Evolutionary conservation across 2,888 invertebrate genomes (phyloP).

Genomic region (Drosophila nr. medialis): DNA sequence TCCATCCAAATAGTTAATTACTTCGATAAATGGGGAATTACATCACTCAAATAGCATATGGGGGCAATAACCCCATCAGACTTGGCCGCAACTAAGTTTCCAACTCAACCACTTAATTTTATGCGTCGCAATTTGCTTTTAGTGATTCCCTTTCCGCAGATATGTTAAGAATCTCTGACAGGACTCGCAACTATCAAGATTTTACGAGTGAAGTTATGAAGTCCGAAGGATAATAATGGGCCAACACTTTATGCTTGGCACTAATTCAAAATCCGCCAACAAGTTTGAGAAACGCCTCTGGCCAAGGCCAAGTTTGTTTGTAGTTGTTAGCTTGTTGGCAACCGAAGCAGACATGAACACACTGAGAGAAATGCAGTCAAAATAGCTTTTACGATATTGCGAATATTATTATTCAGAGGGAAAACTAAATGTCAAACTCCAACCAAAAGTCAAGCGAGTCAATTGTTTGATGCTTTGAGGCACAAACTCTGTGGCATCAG

Average conservation of each 20-base stretch:
- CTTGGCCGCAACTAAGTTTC: conserved; percentile 18
- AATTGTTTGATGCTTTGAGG: conserved; percentile 67
- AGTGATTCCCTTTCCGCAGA: conserved; percentile 10
- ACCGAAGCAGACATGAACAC: conserved; percentile 22
- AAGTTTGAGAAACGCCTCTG: conserved; percentile 34
- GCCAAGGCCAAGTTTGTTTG: conserved; percentile 60
- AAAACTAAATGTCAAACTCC: conserved; percentile 56
- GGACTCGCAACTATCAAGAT: conserved; percentile 59
- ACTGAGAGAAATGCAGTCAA: conserved; percentile 58
- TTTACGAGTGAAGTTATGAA: conserved; percentile 81
- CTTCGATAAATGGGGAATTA: conserved; percentile 67
- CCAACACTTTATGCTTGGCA: conserved; percentile 84
- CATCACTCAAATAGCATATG: conserved; percentile 38
- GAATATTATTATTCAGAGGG: conserved; percentile 41
- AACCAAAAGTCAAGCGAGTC: conserved; percentile 61
- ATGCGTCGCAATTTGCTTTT: conserved; percentile 54
- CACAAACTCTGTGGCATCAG: conserved; percentile 34
- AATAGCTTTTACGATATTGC: conserved; percentile 52
- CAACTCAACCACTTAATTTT: conserved; percentile 42
- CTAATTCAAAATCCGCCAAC: conserved; percentile 76
- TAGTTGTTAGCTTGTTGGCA: conserved; percentile 31
- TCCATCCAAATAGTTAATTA: conserved; percentile 61
- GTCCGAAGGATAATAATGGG: conserved; percentile 84
- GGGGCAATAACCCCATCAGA: conserved; percentile 31
- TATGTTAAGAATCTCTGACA: background rate